Evolutionary conservation across 2,888 invertebrate genomes (phyloP), one percentile per base, ranked within the genome.

Genomic region (Nezara viridula): DNA sequence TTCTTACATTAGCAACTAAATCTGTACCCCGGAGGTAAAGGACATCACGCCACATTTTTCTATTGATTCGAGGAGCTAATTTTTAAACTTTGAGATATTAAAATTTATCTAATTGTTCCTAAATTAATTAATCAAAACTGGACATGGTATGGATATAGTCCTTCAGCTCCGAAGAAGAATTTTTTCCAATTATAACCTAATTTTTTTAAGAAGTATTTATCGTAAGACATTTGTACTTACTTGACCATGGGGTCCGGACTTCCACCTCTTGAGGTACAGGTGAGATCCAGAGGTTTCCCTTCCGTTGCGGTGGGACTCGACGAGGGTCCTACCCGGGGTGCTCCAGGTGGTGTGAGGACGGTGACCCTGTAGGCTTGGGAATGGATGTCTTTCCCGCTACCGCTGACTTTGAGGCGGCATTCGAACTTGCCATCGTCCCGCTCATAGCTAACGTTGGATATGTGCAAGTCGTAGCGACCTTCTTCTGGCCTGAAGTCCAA

Each of bases 341-440:
- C 95, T 91, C 96, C 96, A 0, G 98, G 98, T 88, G 96, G 95
- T 60, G 97, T 96, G 90, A 98, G 94, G 89, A 98, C 98, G 50
- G 98, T 98, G 92, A 98, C 94, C 91, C 95, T 95, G 92, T 91
- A 92, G 44, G 91, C 91, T 93, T 98, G 97, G 91, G 96, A 96
- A 94, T 97, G 97, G 91, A 97, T 94, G 93, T 96, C 96, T 90
- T 95, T 95, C 81, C 97, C 97, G 47, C 97, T 97, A 91, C 96
- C 97, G 92, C 95, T 96, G 90, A 95, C 97, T 94, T 96, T 97
- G 92, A 96, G 96, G 92, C 96, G 96, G 93, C 98, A 98, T 94
- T 97, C 98, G 94, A 98, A 98, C 92, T 96, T 95, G 89, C 98
- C 98, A 93, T 98, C 98, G 94, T 98, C 98, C 37, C 97, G 95